Base-by-base conservation (phyloP, 1,140 invertebrate genomes). In the Drosophila paulistorum region DNA sequence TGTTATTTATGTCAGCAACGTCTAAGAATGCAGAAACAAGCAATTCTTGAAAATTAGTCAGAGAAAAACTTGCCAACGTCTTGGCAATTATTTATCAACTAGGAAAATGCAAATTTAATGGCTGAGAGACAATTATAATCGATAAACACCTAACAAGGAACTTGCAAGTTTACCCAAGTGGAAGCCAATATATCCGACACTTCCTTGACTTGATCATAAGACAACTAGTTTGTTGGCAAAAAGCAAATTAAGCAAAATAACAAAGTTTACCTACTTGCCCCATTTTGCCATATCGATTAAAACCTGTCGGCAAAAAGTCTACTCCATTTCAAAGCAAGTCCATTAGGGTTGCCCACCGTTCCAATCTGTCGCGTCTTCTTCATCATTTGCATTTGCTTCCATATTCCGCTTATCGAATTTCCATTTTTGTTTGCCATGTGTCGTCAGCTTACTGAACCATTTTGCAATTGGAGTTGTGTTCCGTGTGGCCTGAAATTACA, bases 231-330 rank as follows among this genome's bases (percentile, higher is more conserved):
- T 48, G 3, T 20, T 48, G 9, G 17, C 7, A 10, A 11, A 11
- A 51, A 51, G 7, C 9, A 23, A 20, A 23, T 23, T 9, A 51
- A 48, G 1, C 13, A 2, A 48, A 26, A 51, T 9, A n/a, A 17
- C 17, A 45, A n/a, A 42, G 37, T 33, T 33, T 42, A 33, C 35
- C 72, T 68, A 51, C 37, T 45, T 2, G 30, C 30, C 7, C 11
- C 9, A 10, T 10, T n/a, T 23, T 45, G 1, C n/a, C 5, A 13
- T 59, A 58, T 35, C 17, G 64, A 51, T 55, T 33, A 76, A 76
- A 77, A 77, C 73, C 60, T 77, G 74, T 70, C 54, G 74, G 70
- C 74, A 74, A 77, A 77, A 77, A 77, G 37, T 60, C 74, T 20
- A 74, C 74, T 63, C 73, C 45, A 67, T 74, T 77, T 77, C 77